Evolutionary conservation across 2,888 invertebrate genomes (phyloP).

Genomic region (Osmoderma eremita): DNA sequence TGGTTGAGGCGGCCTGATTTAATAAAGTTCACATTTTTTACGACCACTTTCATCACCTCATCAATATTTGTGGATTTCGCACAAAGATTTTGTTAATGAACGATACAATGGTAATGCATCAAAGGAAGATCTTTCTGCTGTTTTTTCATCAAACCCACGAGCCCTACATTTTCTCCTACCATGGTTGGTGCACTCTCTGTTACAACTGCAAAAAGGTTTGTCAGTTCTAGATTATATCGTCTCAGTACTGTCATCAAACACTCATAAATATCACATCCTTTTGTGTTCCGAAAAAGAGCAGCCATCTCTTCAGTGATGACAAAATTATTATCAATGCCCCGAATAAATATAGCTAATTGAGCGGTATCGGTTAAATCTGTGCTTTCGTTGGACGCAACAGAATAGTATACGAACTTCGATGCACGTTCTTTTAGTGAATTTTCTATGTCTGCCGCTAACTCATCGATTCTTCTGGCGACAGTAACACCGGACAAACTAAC

Average conservation of each 20-base stretch:
- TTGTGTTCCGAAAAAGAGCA: conserved; percentile 12
- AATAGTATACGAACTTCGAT: neutral
- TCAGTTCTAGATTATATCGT: too few species aligned
- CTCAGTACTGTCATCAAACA: too few species aligned
- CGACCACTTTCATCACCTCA: neutral
- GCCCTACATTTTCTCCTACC: neutral
- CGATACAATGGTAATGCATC: neutral
- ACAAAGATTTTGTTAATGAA: neutral
- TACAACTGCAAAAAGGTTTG: too few species aligned
- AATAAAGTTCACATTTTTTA: conserved; percentile 6
- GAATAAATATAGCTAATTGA: conserved; percentile 6
- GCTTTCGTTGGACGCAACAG: neutral
- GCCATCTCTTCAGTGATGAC: conserved; percentile 1
- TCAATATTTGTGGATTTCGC: neutral
- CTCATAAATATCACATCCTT: too few species aligned
- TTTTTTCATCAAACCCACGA: neutral
- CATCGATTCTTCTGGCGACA: neutral
- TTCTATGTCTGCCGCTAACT: neutral
- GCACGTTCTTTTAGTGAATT: neutral
- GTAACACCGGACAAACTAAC: too few species aligned
- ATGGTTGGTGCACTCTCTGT: neutral
- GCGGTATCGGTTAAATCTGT: conserved; percentile 7
- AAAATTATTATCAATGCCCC: neutral
- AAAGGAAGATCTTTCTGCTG: neutral
- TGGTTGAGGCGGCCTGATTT: neutral